Percentiles rank a stretch among this genome's conserved stretches.
These are phyloP conservation scores for Endomychus coccineus DNA, from an alignment of 2,888 invertebrate genomes.

Conservation along the genomic window DNA sequence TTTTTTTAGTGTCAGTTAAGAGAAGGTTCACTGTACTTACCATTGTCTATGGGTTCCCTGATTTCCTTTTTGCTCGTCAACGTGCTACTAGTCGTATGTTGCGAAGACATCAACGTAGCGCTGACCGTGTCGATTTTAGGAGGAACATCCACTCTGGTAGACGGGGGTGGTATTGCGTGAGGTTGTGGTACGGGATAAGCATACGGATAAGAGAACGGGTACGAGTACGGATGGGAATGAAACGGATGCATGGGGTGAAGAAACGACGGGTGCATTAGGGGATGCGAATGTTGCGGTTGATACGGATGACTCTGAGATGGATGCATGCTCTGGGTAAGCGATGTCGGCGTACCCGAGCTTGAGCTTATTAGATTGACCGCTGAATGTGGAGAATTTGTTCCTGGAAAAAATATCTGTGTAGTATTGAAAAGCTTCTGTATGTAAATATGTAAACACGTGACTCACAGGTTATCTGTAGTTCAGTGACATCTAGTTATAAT, in stretches of 20 bases:
- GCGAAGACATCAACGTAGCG: slow-evolving; percentile 60
- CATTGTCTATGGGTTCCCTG: slow-evolving; percentile 38
- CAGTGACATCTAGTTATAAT: too few relatives aligned
- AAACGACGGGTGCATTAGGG: slow-evolving; percentile 60
- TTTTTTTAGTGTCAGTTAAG: too few relatives aligned
- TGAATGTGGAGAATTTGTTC: slow-evolving; percentile 47
- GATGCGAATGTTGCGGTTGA: slow-evolving; percentile 60
- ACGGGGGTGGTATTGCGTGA: slow-evolving; percentile 63
- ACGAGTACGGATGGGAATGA: slow-evolving; percentile 61
- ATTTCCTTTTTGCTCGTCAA: slow-evolving; percentile 64
- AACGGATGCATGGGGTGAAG: slow-evolving; percentile 54
- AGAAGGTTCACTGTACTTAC: too few relatives aligned
- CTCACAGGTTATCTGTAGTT: too few relatives aligned
- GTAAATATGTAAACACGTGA: too few relatives aligned
- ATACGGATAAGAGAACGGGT: slow-evolving; percentile 64
- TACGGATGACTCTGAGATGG: slow-evolving; percentile 59
- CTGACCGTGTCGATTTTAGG: slow-evolving; percentile 50
- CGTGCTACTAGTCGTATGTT: slow-evolving; percentile 63
- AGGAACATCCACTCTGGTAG: slow-evolving; percentile 27
- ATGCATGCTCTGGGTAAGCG: slow-evolving; percentile 53
- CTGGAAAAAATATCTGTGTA: slow-evolving; percentile 18
- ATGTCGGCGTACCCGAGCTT: slow-evolving; percentile 46
- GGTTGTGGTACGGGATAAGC: slow-evolving; percentile 68
- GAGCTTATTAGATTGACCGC: slow-evolving; percentile 57
- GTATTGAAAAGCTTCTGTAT: neutral